Evolutionary conservation across 1,140 invertebrate species (phyloP), one percentile per base, ranked within the genome.

Genomic region (Scaptomyza graminum): DNA sequence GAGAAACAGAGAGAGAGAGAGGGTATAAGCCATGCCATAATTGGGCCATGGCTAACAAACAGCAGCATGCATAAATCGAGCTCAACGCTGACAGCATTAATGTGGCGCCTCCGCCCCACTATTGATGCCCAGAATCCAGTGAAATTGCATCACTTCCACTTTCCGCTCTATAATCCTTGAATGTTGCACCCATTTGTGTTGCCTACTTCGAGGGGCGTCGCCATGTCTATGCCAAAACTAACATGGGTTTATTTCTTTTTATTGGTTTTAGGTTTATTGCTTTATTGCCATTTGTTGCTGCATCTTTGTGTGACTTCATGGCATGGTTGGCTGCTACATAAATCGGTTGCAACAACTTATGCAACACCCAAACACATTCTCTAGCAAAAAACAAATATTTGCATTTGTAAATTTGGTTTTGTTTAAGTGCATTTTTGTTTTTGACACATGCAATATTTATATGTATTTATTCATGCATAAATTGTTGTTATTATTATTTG

Each of bases 1-100:
- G n/a, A 3, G 44, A 46, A 15, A 9, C 15, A 7, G 44, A 11
- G 5, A 8, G 7, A 7, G 13, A 8, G 5, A 3, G 43, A 9
- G 44, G 31, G 31, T 34, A 34, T 54, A 12, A 31, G 46, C 60
- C 52, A 61, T 71, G 43, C 57, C 62, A 64, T 64, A 84, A 79
- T 83, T 83, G 71, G 54, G 66, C 67, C 22, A 49, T 60, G 72
- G 68, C 80, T 69, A 51, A 34, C n/a, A 72, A 70, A 56, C 39
- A 73, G 68, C 44, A 61, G 54, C n/a, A 56, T 13, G 39, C 49
- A 80, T 80, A 85, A 85, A 84, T 85, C 65, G 70, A 41, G 64
- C 18, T 63, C 57, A 65, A 49, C 49, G 76, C 41, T 64, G 50
- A 65, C 64, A 77, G 51, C 50, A 31, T 68, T 76, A 76, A 76